Percentiles rank a stretch among this genome's conserved stretches.
Conservation (phyloP, 2,797 vertebrate genomes). For the Bovichtus variegatus region DNA sequence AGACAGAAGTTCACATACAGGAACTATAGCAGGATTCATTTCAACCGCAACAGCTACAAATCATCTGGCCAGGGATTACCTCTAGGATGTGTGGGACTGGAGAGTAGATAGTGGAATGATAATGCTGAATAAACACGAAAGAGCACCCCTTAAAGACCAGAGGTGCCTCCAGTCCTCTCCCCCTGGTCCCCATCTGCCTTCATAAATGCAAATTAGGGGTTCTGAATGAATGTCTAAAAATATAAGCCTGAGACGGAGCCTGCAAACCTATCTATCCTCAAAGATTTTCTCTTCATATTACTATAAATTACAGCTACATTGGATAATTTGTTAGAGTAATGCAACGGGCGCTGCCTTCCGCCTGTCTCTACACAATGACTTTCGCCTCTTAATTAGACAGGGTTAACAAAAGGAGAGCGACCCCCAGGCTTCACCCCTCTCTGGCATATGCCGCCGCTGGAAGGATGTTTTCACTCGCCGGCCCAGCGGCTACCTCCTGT, state of each 20-base stretch:
- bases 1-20: slow-evolving; percentile 51
- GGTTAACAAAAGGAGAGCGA: slow-evolving; percentile 80
- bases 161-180: slow-evolving; percentile 51
- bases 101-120: slow-evolving; percentile 53
- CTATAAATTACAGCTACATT: slow-evolving; percentile 68
- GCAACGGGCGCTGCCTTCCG: slow-evolving; percentile 56
- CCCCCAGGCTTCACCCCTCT: slow-evolving; percentile 57
- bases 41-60: slow-evolving; percentile 73
- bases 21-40: slow-evolving; percentile 59
- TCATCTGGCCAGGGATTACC: slow-evolving; percentile 53
- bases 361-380: slow-evolving; percentile 66
- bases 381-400: slow-evolving; percentile 83
- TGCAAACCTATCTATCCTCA: slow-evolving; percentile 27
- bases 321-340: slow-evolving; percentile 61
- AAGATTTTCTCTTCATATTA: slow-evolving; percentile 49
- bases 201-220: slow-evolving; percentile 7
- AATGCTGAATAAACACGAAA: slow-evolving; percentile 71
- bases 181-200: slow-evolving; percentile 59
- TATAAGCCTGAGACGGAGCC: neutral
- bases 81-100: slow-evolving; percentile 46
- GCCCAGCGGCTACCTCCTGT: slow-evolving; percentile 74
- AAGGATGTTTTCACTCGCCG: slow-evolving; percentile 73
- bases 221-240: slow-evolving; percentile 18
- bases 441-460: slow-evolving; percentile 58
- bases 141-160: slow-evolving; percentile 35